Evolutionary conservation across 2,888 invertebrate genomes (phyloP).

Genomic region (Himalopsyche japonica): DNA sequence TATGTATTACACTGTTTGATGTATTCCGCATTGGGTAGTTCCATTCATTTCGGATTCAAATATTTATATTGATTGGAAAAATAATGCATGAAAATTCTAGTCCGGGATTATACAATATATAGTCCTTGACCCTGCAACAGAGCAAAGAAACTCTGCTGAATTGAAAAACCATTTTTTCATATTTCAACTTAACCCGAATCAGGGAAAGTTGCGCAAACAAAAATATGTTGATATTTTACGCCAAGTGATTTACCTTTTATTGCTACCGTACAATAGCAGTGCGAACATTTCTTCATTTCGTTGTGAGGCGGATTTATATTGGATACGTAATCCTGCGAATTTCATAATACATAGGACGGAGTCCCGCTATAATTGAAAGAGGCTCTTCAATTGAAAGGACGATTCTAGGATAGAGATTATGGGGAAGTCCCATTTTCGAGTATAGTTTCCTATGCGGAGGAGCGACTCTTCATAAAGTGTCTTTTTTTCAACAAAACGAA

Average conservation of each 20-base stretch:
- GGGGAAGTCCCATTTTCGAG: background rate
- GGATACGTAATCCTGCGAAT: slow-evolving; percentile 16
- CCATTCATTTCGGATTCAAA: too few species aligned
- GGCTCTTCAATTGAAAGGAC: slow-evolving; percentile 27
- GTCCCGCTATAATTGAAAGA: slow-evolving; percentile 30
- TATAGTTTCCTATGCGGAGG: background rate
- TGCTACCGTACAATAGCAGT: slow-evolving; percentile 30
- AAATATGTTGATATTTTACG: too few species aligned
- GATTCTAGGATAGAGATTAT: slow-evolving; percentile 27
- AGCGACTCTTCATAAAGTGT: background rate
- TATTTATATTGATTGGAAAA: too few species aligned
- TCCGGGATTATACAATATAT: too few species aligned
- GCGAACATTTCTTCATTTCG: slow-evolving; percentile 54
- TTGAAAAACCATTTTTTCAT: too few species aligned
- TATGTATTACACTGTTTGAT: too few species aligned
- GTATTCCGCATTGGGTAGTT: too few species aligned
- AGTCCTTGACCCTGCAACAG: too few species aligned
- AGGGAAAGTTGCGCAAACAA: too few species aligned
- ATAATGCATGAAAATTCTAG: too few species aligned
- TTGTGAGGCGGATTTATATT: slow-evolving; percentile 18
- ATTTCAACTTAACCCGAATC: too few species aligned
- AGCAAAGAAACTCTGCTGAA: too few species aligned
- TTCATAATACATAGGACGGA: slow-evolving; percentile 32
- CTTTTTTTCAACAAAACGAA: background rate
- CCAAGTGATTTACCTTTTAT: background rate